Percentiles rank a stretch among this genome's conserved stretches.
These are phyloP conservation scores for Epistrophe grossulariae DNA, from an alignment of 2,888 invertebrate genomes.

Conservation along the genomic window DNA sequence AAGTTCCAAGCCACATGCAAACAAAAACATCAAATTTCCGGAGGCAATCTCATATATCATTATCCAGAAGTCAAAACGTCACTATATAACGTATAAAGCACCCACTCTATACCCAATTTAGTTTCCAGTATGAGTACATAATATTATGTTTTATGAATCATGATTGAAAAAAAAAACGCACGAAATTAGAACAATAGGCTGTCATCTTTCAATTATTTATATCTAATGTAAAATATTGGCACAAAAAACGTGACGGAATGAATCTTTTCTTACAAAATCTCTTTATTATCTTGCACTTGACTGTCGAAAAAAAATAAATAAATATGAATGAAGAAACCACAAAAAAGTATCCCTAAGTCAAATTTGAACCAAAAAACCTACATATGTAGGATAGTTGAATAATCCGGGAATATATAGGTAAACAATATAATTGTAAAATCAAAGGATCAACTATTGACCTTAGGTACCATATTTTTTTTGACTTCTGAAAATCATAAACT, in stretches of 20 bases:
- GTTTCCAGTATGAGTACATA: not conserved
- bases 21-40: not conserved
- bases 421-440: not conserved
- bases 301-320: not conserved
- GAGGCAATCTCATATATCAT: constrained; percentile 30
- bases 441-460: constrained; percentile 29
- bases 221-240: constrained; percentile 51
- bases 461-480: constrained; percentile 31
- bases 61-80: constrained; percentile 42
- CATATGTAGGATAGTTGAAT: not conserved
- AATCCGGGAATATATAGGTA: not conserved
- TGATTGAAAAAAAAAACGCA: constrained; percentile 64
- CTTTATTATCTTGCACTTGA: constrained; percentile 54
- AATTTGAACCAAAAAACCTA: not conserved
- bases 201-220: constrained; percentile 67
- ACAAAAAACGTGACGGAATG: constrained; percentile 69
- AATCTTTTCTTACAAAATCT: constrained; percentile 34
- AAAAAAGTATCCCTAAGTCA: constrained; percentile 32
- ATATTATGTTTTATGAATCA: constrained; percentile 37
- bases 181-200: constrained; percentile 73
- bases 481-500: constrained; percentile 45
- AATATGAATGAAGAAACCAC: constrained; percentile 48
- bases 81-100: constrained; percentile 31
- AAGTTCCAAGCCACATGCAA: not conserved
- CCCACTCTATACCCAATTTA: constrained; percentile 47